Evolutionary conservation across 2,888 invertebrate species (phyloP).

Genomic region (Tryphoninae sp.): DNA sequence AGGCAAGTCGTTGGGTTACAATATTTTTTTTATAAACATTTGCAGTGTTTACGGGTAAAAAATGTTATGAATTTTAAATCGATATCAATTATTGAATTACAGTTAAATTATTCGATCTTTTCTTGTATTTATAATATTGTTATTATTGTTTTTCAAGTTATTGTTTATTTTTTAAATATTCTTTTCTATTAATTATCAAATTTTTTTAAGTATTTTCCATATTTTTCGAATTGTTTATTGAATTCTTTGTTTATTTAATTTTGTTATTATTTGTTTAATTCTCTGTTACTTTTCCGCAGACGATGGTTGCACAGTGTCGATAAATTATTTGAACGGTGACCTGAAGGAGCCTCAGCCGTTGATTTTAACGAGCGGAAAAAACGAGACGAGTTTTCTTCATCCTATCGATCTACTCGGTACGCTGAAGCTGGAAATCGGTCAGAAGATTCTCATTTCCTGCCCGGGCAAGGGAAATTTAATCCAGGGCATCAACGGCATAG

Average conservation of each 20-base stretch:
- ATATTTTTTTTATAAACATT: background rate
- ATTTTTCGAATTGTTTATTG: too few relatives aligned
- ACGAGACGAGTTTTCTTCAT: conserved; percentile 66
- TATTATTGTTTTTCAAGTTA: too few relatives aligned
- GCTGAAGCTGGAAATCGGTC: conserved; percentile 64
- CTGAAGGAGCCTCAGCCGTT: conserved; percentile 85
- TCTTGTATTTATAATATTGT: too few relatives aligned
- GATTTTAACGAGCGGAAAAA: conserved; percentile 78
- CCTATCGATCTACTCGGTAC: conserved; percentile 66
- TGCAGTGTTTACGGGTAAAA: too few relatives aligned
- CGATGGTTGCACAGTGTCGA: conserved; percentile 79
- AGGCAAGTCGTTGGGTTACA: conserved; percentile 35
- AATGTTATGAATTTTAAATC: too few relatives aligned
- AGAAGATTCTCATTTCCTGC: conserved; percentile 72
- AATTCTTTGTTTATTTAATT: background rate
- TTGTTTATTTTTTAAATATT: too few relatives aligned
- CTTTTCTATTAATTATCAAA: too few relatives aligned
- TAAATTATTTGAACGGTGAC: conserved; percentile 81
- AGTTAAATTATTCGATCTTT: too few relatives aligned
- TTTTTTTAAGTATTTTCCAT: too few relatives aligned
- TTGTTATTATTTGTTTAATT: background rate
- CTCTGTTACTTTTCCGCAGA: conserved; percentile 48
- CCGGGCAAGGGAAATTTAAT: conserved; percentile 72
- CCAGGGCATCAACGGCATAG: conserved; percentile 45
- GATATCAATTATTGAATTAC: too few relatives aligned